Evolutionary conservation across 1,140 invertebrate species (phyloP).

Genomic region (Antheraea mylitta): DNA sequence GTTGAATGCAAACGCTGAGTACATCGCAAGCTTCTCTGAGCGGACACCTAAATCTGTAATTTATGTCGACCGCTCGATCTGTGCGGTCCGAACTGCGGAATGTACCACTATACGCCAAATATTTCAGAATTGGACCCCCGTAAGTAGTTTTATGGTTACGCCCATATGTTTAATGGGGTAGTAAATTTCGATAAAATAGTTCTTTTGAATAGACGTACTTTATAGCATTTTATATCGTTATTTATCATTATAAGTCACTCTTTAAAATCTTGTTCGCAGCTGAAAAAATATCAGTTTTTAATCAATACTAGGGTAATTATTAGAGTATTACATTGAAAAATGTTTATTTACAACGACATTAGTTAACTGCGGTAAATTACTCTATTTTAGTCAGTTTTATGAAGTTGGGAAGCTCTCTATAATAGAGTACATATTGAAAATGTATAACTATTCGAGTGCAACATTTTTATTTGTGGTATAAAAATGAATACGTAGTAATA

Average conservation of each 20-base stretch:
- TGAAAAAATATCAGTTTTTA: not conserved
- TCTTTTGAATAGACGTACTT: not conserved
- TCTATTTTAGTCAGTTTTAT: no score
- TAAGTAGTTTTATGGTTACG: slow-evolving; percentile 11
- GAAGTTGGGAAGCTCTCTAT: no score
- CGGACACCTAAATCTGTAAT: slow-evolving; percentile 9
- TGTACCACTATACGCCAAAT: not conserved
- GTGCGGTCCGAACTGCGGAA: not conserved
- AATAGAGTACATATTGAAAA: no score
- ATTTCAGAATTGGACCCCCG: slow-evolving; percentile 7
- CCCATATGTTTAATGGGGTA: slow-evolving; percentile 3
- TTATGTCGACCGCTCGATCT: slow-evolving; percentile 5
- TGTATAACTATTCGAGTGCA: not conserved
- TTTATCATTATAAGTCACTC: not conserved
- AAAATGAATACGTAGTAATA: not conserved
- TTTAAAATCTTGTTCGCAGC: not conserved
- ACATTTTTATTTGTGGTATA: not conserved
- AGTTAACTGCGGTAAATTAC: no score
- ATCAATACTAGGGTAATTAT: no score
- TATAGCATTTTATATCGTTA: not conserved
- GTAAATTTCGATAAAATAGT: slow-evolving; percentile 3
- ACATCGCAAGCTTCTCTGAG: not conserved
- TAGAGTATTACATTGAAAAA: no score
- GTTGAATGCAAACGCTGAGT: not conserved
- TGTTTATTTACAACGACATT: not conserved